A percentile compares a stretch with the other conserved stretches of the same genome.
Evolutionary conservation across 2,113 vertebrate genomes (phyloP).

Genomic region (Perca schrenkii): DNA sequence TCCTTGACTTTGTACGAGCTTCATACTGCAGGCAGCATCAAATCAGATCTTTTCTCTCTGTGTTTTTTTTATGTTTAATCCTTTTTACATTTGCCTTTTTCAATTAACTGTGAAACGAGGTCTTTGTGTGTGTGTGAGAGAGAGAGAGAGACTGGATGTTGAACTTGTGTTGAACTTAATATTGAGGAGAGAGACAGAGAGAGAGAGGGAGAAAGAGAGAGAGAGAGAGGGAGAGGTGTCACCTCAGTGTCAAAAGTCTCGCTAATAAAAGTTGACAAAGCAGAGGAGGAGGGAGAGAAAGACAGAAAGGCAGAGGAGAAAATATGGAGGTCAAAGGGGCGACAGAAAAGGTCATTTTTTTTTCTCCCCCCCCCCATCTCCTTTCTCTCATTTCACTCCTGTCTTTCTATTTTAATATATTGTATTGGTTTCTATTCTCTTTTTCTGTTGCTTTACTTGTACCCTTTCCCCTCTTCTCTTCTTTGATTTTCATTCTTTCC

Average conservation of each 20-base stretch:
- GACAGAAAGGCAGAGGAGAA: conserved; percentile 8
- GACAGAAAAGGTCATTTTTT: neutral
- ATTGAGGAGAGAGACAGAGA: conserved; percentile 11
- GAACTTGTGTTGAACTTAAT: conserved; percentile 63
- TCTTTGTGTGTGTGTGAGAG: neutral
- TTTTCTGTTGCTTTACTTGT: too few relatives aligned
- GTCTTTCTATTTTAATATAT: too few relatives aligned
- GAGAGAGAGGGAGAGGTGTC: conserved; percentile 38
- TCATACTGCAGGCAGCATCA: neutral
- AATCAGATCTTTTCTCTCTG: too few relatives aligned
- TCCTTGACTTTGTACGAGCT: neutral
- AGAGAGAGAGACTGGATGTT: neutral
- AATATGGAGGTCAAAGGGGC: conserved; percentile 32
- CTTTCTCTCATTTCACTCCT: neutral
- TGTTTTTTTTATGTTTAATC: neutral
- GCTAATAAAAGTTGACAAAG: conserved; percentile 57
- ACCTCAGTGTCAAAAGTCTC: conserved; percentile 48
- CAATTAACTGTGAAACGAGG: neutral
- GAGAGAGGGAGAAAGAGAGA: conserved; percentile 18
- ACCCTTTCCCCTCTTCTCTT: neutral
- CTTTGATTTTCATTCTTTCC: neutral
- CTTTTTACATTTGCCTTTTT: neutral
- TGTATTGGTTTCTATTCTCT: too few relatives aligned
- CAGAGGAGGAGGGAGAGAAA: conserved; percentile 19
- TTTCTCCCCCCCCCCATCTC: too few relatives aligned